A percentile compares a stretch with the other conserved stretches of the same genome.
These are phyloP conservation scores for Rhagophthalmus giganteus DNA, from an alignment of 2,888 invertebrate species.

Conservation along the genomic window DNA sequence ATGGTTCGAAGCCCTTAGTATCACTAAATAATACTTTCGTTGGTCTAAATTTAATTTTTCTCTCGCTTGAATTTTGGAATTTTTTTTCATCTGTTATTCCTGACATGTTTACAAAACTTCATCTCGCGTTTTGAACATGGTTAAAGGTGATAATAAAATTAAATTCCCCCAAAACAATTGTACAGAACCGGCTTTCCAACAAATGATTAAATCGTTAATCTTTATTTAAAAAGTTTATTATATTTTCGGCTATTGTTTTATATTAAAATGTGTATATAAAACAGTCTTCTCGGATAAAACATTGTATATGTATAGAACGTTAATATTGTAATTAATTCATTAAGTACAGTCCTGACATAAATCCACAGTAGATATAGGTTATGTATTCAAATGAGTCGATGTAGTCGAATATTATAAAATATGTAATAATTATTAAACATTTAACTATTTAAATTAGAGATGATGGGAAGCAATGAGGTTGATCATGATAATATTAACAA, in stretches of 20 bases:
- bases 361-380: not conserved
- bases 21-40: slow-evolving; percentile 53
- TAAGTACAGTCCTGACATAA: too few relatives aligned
- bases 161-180: too few relatives aligned
- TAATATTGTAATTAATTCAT: too few relatives aligned
- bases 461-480: slow-evolving; percentile 13
- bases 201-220: too few relatives aligned
- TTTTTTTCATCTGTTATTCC: slow-evolving; percentile 25
- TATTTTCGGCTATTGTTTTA: not conserved
- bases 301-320: too few relatives aligned
- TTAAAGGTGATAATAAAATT: not conserved
- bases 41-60: slow-evolving; percentile 57
- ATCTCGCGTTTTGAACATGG: slow-evolving; percentile 14
- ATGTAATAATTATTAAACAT: not conserved
- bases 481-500: slow-evolving; percentile 26
- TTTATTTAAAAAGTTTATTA: not conserved
- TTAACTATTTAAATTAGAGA: slow-evolving; percentile 5
- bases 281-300: too few relatives aligned
- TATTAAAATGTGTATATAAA: not conserved
- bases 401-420: not conserved
- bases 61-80: slow-evolving; percentile 39
- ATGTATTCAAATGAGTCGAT: not conserved
- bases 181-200: not conserved
- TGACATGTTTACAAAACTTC: slow-evolving; percentile 35
- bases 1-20: slow-evolving; percentile 51